phyloP scores from a whole-genome alignment of 2,797 vertebrate species.

The Sardinella longiceps region DNA sequence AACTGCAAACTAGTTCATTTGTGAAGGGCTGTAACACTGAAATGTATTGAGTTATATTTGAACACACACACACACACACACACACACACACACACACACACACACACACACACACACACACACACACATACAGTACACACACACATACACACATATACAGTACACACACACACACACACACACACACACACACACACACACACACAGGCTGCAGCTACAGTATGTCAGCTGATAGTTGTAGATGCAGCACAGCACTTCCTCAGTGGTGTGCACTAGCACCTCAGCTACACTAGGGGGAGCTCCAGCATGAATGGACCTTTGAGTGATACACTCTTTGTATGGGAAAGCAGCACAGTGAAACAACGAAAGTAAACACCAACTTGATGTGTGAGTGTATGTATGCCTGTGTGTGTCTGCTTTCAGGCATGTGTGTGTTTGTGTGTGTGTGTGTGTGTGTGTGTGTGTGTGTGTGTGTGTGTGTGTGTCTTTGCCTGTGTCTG shows the following conservation, averaged over 20 bases:
- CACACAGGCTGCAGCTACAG: not conserved
- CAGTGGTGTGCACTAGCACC: not conserved
- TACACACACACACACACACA: not conserved
- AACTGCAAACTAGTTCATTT: not conserved
- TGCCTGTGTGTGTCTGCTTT: not conserved
- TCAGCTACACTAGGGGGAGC: constrained; percentile 41
- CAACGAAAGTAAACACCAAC: not conserved
- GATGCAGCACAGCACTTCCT: not conserved
- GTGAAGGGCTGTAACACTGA: not conserved
- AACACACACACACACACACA: not conserved
- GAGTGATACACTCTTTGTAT: constrained; percentile 1
- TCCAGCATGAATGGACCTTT: constrained; percentile 22
- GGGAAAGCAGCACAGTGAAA: not conserved
- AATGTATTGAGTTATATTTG: not conserved
- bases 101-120: not conserved
- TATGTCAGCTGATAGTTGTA: not conserved
- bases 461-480: constrained; percentile 25
- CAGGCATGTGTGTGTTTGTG: too few relatives aligned
- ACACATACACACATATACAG: not conserved
- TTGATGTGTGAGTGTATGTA: not conserved
- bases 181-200: not conserved
- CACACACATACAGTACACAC: not conserved
- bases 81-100: not conserved
- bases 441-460: constrained; percentile 11
- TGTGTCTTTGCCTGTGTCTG: too few relatives aligned